Percentiles rank a stretch among this genome's conserved stretches.
Conservation (phyloP, 2,797 vertebrate genomes). For the Salmo trutta region DNA sequence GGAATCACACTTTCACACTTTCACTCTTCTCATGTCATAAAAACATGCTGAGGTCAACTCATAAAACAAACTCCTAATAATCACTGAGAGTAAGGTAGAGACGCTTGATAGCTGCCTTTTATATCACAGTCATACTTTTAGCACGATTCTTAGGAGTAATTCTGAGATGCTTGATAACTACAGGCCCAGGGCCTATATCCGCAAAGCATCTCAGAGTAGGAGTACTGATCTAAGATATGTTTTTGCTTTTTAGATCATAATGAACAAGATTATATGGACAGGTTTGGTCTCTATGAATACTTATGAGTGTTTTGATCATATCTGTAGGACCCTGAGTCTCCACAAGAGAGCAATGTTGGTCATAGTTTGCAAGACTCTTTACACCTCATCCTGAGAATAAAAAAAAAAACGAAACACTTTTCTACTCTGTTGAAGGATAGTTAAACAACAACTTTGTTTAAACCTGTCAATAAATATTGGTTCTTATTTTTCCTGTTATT, state of each 20-base stretch:
- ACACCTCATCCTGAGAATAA: constrained; percentile 18
- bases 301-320: background rate
- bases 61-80: background rate
- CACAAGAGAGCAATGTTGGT: constrained; percentile 70
- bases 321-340: constrained; percentile 30
- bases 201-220: background rate
- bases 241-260: background rate
- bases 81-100: background rate
- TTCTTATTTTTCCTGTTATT: background rate
- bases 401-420: background rate
- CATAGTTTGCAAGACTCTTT: constrained; percentile 39
- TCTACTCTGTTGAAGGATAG: background rate
- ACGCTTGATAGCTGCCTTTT: background rate
- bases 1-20: background rate
- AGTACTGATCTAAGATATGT: background rate
- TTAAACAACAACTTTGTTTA: too few relatives aligned
- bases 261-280: background rate
- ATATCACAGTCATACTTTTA: background rate
- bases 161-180: background rate
- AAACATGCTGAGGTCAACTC: background rate
- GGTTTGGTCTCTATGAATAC: background rate
- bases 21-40: background rate
- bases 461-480: background rate
- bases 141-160: background rate
- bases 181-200: background rate